Percentiles rank a stretch among this genome's conserved stretches.
Evolutionary conservation across 1,140 invertebrate species (phyloP).

Genomic region (Drosophila neocordata): DNA sequence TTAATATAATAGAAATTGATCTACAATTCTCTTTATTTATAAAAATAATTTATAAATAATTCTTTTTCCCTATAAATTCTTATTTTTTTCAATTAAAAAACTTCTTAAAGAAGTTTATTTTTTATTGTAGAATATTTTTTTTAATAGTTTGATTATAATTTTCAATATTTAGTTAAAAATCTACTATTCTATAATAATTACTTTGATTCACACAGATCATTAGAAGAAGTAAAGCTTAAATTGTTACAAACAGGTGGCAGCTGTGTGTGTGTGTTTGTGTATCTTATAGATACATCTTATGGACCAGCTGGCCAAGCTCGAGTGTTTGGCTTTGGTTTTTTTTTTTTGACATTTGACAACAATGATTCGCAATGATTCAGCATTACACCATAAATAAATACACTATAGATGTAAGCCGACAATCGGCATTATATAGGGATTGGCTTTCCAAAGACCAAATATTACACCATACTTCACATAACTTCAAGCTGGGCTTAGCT

Average conservation of each 20-base stretch:
- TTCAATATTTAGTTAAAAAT: background rate
- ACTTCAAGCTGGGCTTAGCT: conserved; percentile 6
- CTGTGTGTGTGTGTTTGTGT: background rate
- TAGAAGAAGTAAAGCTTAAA: background rate
- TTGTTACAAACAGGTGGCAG: background rate
- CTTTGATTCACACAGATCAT: too few relatives aligned
- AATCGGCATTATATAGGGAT: conserved; percentile 53
- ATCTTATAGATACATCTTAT: conserved; percentile 5
- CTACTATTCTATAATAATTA: too few relatives aligned
- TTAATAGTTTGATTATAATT: background rate
- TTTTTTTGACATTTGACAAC: conserved; percentile 51
- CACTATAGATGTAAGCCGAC: conserved; percentile 37
- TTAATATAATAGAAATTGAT: too few relatives aligned
- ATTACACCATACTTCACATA: conserved; percentile 53
- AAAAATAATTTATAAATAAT: too few relatives aligned
- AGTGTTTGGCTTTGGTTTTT: conserved; percentile 4
- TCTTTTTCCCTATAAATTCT: too few relatives aligned
- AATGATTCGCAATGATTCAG: conserved; percentile 56
- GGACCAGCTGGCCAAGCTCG: background rate
- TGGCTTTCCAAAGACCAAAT: conserved; percentile 51
- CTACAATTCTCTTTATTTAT: too few relatives aligned
- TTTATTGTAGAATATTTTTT: too few relatives aligned
- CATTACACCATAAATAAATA: conserved; percentile 30
- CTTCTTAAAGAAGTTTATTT: too few relatives aligned
- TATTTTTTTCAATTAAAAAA: too few relatives aligned